Base-by-base conservation (phyloP, 1,140 invertebrate species). In the Manduca sexta region DNA sequence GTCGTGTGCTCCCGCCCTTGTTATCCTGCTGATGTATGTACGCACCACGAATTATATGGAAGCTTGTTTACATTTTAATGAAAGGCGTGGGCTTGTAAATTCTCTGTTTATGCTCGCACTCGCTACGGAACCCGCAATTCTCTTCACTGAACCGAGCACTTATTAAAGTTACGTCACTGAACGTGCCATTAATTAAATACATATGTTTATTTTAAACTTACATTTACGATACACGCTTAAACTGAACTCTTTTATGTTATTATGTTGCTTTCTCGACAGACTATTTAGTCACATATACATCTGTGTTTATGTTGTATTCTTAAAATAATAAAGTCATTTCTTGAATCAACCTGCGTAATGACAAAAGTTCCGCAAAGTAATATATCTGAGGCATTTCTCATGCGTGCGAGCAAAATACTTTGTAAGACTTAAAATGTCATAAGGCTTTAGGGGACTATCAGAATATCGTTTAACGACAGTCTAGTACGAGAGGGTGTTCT, bases 51-150 rank as follows among this genome's bases (percentile, higher is more conserved):
- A 60, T 62, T 61, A 65, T 65, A 66, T 69, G 56, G 49, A 69
- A 64, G 54, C 69, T 65, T 70, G 67, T 74, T 74, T 69, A 69
- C 63, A 74, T 74, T 74, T 73, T 69, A 74, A 74, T 74, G 63
- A 73, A 71, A 69, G 50, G 49, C 52, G 46, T 45, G 47, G 57
- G 49, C 30, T 62, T 59, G 45, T 66, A 67, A 66, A 72, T 73
- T 70, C 52, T 56, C 37, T 73, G 60, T 70, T 65, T 67, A 65
- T 65, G 56, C 59, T 59, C 56, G 38, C 55, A 59, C 53, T 49
- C 52, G 45, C 48, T 16, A 37, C 30, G 12, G 17, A 38, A 17
- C 47, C 48, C 46, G 43, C 41, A 54, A 45, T 52, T 57, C 35
- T 39, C 43, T 33, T 33, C 56, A 26, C 30, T 39, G 41, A 50